Evolutionary conservation across 2,888 invertebrate genomes (phyloP).

Genomic region (Archips crataeganus): DNA sequence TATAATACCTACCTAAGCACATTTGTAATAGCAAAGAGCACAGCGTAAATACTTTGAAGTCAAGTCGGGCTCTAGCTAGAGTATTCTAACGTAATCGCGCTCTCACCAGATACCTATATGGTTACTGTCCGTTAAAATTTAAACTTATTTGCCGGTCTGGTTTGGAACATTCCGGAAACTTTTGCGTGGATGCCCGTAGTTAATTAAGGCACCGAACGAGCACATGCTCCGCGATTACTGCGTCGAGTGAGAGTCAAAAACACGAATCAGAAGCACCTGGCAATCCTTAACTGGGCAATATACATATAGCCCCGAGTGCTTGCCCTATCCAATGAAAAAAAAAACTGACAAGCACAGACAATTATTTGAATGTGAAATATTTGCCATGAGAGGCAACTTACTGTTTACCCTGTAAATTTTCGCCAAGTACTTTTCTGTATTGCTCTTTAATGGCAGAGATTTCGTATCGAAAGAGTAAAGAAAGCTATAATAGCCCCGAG

Average conservation of each 20-base stretch:
- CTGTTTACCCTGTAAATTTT: no score
- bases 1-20: not conserved
- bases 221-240: constrained; percentile 16
- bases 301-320: not conserved
- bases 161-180: constrained; percentile 25
- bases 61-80: not conserved
- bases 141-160: constrained; percentile 26
- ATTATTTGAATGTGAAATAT: not conserved
- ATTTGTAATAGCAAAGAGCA: not conserved
- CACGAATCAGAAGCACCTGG: constrained; percentile 20
- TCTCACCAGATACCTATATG: not conserved
- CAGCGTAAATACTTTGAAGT: not conserved
- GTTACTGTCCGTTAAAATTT: constrained; percentile 18
- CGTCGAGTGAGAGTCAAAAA: constrained; percentile 23
- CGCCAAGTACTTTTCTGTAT: no score
- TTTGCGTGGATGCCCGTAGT: constrained; percentile 27
- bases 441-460: no score
- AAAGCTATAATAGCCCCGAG: no score
- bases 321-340: not conserved
- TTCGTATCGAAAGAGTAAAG: no score
- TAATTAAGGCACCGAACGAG: constrained; percentile 36
- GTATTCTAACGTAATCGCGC: not conserved
- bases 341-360: not conserved
- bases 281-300: constrained; percentile 20
- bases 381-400: no score